These are phyloP conservation scores for Phataginus tetradactyla DNA, from an alignment of 2,797 vertebrate genomes.

Conservation along the genomic window DNA sequence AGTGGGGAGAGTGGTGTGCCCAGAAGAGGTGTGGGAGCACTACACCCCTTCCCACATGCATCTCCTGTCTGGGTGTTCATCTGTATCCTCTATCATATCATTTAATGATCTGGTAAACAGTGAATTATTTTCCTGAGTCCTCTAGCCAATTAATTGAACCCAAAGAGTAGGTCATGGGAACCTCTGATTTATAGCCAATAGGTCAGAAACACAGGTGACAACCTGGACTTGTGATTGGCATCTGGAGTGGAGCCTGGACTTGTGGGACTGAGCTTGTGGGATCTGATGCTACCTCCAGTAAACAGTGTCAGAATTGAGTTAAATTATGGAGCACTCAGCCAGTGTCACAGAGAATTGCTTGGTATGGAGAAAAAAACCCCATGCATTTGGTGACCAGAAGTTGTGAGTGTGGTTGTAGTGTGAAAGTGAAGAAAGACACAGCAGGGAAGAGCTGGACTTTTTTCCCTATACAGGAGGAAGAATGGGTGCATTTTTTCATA, in stretches of 20 bases:
- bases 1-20: neutral
- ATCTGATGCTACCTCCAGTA: neutral
- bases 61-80: neutral
- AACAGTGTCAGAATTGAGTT: neutral
- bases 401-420: neutral
- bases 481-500: neutral
- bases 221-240: neutral
- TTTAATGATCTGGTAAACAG: neutral
- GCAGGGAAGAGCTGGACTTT: neutral
- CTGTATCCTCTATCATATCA: neutral
- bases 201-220: neutral
- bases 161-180: neutral
- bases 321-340: neutral
- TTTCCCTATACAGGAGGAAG: neutral
- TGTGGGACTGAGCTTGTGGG: neutral
- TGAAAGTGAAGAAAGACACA: neutral
- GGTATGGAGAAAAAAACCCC: neutral
- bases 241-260: neutral
- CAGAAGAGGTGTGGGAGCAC: neutral
- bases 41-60: neutral
- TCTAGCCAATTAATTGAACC: neutral
- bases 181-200: neutral
- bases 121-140: neutral
- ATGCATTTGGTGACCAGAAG: neutral
- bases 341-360: neutral